Base-by-base conservation (phyloP, 2,797 vertebrate genomes). In the Girardinus metallicus region DNA sequence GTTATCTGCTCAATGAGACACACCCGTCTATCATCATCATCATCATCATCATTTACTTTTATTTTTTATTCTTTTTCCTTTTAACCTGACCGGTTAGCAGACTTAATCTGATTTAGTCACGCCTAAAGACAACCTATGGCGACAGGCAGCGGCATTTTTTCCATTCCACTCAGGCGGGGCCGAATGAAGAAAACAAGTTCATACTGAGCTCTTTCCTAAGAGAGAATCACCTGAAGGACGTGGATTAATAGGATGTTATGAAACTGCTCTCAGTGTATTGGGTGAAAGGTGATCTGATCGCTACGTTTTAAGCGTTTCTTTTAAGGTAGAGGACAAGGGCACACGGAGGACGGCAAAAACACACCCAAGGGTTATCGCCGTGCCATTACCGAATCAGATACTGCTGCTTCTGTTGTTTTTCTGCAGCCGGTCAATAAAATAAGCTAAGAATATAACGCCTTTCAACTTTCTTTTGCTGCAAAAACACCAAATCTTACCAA, bases 181-280 rank as follows among this genome's bases (percentile, higher is more conserved):
- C 11, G 12, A 76, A 46, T 36, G 49, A 53, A 68, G 53, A 76
- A 85, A 85, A 77, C 80, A 80, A 73, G 75, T 77, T 82, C 80
- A 70, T 84, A 80, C 77, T 80, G 84, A 85, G 87, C 85, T 86
- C 76, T 70, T 73, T 77, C 82, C 78, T 79, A 77, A 76, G 73
- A 82, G 79, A 73, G 39, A 83, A 86, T 78, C 64, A 74, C 81
- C 76, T 76, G 21, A 85, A 51, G 13, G 75, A 74, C 57, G 64
- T 46, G 57, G 74, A 87, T 88, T 90, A 57, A 82, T 86, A 41
- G 73, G 31, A 76, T 75, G 78, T 85, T 88, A 66, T 66, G 84
- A 82, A 87, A 83, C 89, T 83, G 73, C 79, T 85, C 81, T 13
- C 76, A 80, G 66, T 66, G 73, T 73, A 51, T 49, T 87, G 31